Conservation (phyloP, 2,888 invertebrate species). For the Harpagoxenus sublaevis region DNA sequence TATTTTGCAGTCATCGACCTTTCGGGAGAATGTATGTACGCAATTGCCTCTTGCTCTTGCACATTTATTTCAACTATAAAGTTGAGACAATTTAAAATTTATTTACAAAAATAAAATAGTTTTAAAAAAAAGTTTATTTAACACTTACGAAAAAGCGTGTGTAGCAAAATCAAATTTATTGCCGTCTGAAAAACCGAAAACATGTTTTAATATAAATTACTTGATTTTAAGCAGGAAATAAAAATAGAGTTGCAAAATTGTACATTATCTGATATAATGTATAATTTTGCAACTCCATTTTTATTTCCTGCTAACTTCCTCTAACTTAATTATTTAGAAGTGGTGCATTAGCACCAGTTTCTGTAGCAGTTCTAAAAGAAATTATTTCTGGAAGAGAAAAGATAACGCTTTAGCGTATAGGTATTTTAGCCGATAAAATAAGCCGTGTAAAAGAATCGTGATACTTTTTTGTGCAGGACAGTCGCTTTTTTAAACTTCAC, state of each 20-base stretch:
- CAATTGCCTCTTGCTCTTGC: neutral
- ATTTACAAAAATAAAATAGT: neutral
- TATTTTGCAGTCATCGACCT: neutral
- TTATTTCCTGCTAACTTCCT: too few species aligned
- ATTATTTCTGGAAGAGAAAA: neutral
- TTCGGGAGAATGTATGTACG: neutral
- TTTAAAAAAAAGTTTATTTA: neutral
- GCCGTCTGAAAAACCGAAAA: too few species aligned
- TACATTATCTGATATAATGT: too few species aligned
- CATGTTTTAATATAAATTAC: too few species aligned
- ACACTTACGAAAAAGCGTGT: neutral
- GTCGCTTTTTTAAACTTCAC: conserved; percentile 16
- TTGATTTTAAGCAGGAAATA: too few species aligned
- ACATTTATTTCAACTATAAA: too few species aligned
- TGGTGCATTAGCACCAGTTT: neutral
- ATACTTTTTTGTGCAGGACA: neutral
- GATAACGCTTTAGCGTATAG: neutral
- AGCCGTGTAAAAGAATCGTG: neutral
- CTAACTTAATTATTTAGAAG: too few species aligned
- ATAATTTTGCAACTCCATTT: too few species aligned
- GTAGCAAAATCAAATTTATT: too few species aligned
- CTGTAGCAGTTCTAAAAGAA: neutral
- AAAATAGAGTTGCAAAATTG: too few species aligned
- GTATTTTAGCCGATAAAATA: conserved; percentile 2
- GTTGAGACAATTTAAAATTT: neutral